phyloP scores from a whole-genome alignment of 2,888 invertebrate genomes.

The Ochlodes sylvanus region DNA sequence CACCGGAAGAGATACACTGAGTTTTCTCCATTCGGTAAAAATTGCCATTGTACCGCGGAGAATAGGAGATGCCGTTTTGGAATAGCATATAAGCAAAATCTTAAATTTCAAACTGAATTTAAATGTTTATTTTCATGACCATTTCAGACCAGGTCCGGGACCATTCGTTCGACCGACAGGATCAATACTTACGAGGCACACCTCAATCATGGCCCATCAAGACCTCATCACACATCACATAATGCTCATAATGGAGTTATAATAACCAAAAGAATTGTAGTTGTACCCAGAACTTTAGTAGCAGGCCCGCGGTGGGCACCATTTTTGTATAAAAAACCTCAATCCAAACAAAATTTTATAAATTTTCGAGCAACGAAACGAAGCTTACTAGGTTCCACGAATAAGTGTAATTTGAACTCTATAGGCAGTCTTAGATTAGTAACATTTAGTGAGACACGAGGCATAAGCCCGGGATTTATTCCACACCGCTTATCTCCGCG shows the following conservation, averaged over 20 bases:
- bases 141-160: no score
- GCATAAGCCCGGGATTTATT: slow-evolving; percentile 32
- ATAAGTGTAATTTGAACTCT: slow-evolving; percentile 9
- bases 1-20: slow-evolving; percentile 1
- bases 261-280: no score
- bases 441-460: slow-evolving; percentile 14
- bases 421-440: background rate
- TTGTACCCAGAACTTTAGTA: no score
- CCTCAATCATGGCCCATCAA: background rate
- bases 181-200: background rate
- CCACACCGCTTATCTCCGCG: slow-evolving; percentile 27
- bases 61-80: background rate
- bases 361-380: background rate
- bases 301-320: background rate
- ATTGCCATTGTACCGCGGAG: background rate
- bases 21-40: slow-evolving; percentile 9
- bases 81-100: background rate
- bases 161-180: background rate
- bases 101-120: background rate
- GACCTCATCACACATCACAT: no score
- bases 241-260: no score
- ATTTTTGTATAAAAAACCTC: background rate
- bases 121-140: background rate
- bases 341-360: background rate
- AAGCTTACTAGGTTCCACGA: background rate